A percentile compares a stretch with the other conserved stretches of the same genome.
phyloP scores from a whole-genome alignment of 2,888 invertebrate species.

The Diarsia rubi region DNA sequence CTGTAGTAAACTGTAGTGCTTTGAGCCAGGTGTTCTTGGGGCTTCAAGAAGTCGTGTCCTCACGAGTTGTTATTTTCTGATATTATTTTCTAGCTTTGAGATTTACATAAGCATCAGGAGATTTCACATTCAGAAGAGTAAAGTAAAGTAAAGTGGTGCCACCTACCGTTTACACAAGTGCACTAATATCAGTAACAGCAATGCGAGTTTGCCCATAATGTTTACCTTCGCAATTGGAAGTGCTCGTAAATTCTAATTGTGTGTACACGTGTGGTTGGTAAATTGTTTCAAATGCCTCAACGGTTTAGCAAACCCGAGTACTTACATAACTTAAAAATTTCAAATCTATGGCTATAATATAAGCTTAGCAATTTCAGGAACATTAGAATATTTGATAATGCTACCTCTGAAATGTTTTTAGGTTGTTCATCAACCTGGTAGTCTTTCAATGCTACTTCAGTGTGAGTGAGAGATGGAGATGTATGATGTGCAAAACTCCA shows the following conservation, averaged over 20 bases:
- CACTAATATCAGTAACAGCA: neutral
- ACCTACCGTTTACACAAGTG: neutral
- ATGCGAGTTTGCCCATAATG: conserved; percentile 7
- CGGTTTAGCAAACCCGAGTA: neutral
- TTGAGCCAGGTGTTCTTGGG: too few relatives aligned
- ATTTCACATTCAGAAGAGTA: neutral
- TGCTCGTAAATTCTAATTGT: conserved; percentile 37
- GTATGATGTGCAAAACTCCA: neutral
- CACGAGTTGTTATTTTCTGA: too few relatives aligned
- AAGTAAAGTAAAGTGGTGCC: conserved; percentile 3
- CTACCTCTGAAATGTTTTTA: neutral
- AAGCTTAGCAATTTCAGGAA: neutral
- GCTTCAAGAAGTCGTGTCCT: too few relatives aligned
- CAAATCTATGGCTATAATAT: neutral
- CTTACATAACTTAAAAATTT: neutral
- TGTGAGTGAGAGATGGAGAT: neutral
- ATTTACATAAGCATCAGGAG: neutral
- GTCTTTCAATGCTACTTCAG: neutral
- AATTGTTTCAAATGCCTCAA: conserved; percentile 17
- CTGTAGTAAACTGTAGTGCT: too few relatives aligned
- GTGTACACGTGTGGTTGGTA: conserved; percentile 20
- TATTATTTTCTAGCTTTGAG: too few relatives aligned
- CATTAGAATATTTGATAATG: neutral
- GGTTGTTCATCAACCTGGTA: neutral
- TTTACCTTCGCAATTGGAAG: conserved; percentile 29